These are phyloP conservation scores for Pseudochirops corinnae DNA, from an alignment of 2,797 vertebrate genomes.

Conservation along the genomic window DNA sequence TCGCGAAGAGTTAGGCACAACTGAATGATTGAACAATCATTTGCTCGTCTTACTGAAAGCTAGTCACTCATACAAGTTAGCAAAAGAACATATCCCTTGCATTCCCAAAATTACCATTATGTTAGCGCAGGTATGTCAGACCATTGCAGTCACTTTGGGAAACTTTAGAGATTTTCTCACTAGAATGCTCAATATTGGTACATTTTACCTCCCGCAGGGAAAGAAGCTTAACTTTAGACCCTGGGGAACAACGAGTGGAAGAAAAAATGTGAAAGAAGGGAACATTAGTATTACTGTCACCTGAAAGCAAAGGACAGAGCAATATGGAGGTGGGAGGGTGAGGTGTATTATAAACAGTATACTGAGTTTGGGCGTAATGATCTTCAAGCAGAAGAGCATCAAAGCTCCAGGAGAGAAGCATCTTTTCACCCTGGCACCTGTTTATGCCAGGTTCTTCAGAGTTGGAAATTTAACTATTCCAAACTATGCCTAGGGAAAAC, in stretches of 20 bases:
- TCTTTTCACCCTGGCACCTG: not conserved
- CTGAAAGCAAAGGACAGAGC: not conserved
- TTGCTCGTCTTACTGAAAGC: slow-evolving; percentile 49
- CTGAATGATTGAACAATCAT: not conserved
- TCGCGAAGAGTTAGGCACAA: not conserved
- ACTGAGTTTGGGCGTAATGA: not conserved
- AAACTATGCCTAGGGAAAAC: not conserved
- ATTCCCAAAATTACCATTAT: slow-evolving; percentile 54
- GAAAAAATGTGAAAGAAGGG: not conserved
- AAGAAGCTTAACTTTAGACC: not conserved
- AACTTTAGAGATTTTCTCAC: not conserved
- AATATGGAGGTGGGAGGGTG: not conserved
- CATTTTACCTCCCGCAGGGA: not conserved
- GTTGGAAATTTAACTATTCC: not conserved
- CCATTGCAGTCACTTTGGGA: not conserved
- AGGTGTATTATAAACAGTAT: not conserved
- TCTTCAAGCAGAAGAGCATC: not conserved
- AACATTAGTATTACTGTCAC: not conserved
- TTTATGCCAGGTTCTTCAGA: not conserved
- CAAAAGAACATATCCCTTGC: slow-evolving; percentile 64
- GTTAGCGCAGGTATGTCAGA: not conserved
- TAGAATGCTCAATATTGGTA: not conserved
- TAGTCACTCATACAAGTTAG: slow-evolving; percentile 50
- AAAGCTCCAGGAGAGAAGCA: not conserved
- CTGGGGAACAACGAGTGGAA: not conserved